Conservation (phyloP, 2,797 vertebrate species). For the Syngnathus rostellatus region DNA sequence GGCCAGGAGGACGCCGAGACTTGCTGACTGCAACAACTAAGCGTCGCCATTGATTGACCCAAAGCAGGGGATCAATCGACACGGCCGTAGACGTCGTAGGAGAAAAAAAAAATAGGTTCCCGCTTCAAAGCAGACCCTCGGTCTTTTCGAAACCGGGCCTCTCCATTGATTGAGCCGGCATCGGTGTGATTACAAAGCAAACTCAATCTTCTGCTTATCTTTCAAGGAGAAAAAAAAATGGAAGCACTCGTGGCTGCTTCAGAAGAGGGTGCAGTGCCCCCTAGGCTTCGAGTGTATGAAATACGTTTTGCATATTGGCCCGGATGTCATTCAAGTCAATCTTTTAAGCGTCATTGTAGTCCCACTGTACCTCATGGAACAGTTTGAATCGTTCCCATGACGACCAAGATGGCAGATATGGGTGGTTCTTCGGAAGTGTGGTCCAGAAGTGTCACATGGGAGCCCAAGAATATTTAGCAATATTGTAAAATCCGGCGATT, state of each 20-base stretch:
- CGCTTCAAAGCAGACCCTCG: constrained; percentile 9
- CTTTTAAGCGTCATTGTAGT: background rate
- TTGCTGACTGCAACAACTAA: constrained; percentile 59
- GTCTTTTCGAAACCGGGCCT: constrained; percentile 11
- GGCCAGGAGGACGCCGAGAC: constrained; percentile 20
- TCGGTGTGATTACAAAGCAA: constrained; percentile 38
- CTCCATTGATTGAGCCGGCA: constrained; percentile 24
- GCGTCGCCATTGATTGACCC: constrained; percentile 50
- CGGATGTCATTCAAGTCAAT: background rate
- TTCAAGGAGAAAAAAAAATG: background rate
- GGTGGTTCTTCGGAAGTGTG: too few relatives aligned
- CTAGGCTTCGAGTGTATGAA: background rate
- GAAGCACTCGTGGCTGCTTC: background rate
- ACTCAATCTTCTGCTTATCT: constrained; percentile 24
- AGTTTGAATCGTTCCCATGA: too few relatives aligned
- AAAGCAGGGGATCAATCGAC: constrained; percentile 57
- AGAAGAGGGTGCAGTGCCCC: background rate
- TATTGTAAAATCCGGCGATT: too few relatives aligned
- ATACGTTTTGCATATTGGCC: background rate
- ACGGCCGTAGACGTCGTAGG: constrained; percentile 33
- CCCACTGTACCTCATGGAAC: background rate
- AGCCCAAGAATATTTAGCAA: too few relatives aligned
- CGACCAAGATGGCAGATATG: too few relatives aligned
- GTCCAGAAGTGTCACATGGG: too few relatives aligned
- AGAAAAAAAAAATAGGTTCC: constrained; percentile 19